phyloP scores from a whole-genome alignment of 2,113 vertebrate species.

The Cygnus atratus region DNA sequence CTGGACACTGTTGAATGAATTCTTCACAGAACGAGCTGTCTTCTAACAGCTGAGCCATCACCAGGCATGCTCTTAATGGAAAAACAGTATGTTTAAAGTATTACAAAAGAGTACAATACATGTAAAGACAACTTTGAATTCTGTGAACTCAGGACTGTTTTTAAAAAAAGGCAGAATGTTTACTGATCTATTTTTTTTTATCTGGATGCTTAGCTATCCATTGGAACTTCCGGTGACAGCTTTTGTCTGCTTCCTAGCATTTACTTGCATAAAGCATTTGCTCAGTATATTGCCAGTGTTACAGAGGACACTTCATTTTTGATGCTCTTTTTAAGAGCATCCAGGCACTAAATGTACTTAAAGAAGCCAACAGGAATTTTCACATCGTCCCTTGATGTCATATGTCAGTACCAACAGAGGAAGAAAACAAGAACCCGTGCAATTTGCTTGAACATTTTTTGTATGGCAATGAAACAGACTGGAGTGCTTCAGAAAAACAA shows the following conservation, averaged over 20 bases:
- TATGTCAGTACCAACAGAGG: background rate
- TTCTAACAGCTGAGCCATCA: conserved; percentile 98
- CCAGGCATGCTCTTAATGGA: conserved; percentile 89
- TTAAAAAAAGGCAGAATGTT: background rate
- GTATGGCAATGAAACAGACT: background rate
- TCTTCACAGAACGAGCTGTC: conserved; percentile 99
- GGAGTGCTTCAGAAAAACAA: background rate
- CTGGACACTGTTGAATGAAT: conserved; percentile 98
- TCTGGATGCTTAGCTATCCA: background rate
- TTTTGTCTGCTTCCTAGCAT: background rate
- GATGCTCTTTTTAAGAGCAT: background rate
- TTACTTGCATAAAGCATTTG: background rate
- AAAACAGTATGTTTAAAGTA: conserved; percentile 18
- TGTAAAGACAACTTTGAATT: background rate
- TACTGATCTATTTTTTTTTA: background rate
- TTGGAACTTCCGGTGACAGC: background rate
- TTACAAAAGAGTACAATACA: background rate
- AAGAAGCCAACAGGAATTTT: background rate
- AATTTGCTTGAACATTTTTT: background rate
- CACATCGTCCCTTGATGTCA: background rate
- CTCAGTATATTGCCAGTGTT: background rate
- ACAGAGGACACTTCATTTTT: background rate
- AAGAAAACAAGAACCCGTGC: background rate
- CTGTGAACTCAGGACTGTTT: background rate
- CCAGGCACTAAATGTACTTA: background rate